phyloP scores from a whole-genome alignment of 2,113 vertebrate genomes.

The Alligator sinensis region DNA sequence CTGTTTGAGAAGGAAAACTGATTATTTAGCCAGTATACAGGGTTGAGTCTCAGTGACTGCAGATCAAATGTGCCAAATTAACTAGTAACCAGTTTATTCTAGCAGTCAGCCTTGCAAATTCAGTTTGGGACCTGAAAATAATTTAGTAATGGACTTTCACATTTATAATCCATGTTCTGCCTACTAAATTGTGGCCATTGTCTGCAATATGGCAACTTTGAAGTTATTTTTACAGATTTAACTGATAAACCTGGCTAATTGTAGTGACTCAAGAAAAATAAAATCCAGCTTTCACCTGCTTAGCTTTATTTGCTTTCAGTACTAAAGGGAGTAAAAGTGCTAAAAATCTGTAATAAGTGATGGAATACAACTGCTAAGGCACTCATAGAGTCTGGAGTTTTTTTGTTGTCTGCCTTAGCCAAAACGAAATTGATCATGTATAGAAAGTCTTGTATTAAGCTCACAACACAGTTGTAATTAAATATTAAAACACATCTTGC shows the following conservation, averaged over 20 bases:
- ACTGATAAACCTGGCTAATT: background rate
- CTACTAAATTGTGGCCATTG: background rate
- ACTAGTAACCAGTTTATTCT: background rate
- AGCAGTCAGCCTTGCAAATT: background rate
- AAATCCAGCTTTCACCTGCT: background rate
- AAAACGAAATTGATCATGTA: no score
- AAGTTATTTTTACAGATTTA: background rate
- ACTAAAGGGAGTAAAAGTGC: background rate
- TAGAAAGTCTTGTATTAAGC: background rate
- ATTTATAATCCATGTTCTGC: background rate
- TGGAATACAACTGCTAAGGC: background rate
- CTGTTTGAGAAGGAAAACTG: background rate
- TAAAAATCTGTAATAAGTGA: background rate
- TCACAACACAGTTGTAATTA: background rate
- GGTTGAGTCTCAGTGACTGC: background rate
- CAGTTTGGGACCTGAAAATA: background rate
- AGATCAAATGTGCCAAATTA: background rate
- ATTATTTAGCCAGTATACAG: background rate
- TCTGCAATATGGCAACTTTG: background rate
- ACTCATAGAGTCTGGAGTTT: background rate
- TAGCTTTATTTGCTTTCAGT: background rate
- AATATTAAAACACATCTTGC: background rate
- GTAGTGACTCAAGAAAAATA: background rate
- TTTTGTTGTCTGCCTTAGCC: no score
- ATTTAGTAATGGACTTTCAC: background rate